These are phyloP conservation scores for Polymixis flavicincta DNA, from an alignment of 2,888 invertebrate genomes.

Conservation along the genomic window DNA sequence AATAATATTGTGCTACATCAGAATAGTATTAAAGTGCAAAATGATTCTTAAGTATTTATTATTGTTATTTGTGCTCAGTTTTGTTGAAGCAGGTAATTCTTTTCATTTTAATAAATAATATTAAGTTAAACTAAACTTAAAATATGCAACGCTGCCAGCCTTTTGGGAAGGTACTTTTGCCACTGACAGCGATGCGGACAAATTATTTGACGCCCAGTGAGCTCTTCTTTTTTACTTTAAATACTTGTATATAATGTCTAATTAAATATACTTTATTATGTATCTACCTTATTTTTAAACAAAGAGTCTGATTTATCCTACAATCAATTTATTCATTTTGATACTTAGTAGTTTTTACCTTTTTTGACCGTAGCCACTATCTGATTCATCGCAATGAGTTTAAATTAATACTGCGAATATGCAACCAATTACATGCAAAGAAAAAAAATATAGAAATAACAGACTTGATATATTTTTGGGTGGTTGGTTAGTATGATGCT, in stretches of 20 bases:
- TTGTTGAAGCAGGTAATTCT: slow-evolving; percentile 76
- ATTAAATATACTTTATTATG: neutral
- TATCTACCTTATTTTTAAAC: no score
- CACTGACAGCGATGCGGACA: no score
- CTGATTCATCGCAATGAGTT: neutral
- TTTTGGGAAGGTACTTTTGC: no score
- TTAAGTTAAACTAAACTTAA: neutral
- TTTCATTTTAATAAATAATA: neutral
- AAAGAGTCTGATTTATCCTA: neutral
- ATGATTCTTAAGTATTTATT: slow-evolving; percentile 80
- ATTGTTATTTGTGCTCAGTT: slow-evolving; percentile 73
- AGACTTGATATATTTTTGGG: neutral
- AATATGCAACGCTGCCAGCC: neutral
- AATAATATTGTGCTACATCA: slow-evolving; percentile 42
- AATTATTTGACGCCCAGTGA: no score
- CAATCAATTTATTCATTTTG: neutral
- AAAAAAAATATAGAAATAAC: neutral
- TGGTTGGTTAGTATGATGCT: neutral
- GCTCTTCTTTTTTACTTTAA: no score
- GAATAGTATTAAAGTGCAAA: slow-evolving; percentile 62
- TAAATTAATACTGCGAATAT: neutral
- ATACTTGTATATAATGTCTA: no score
- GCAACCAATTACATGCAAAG: neutral
- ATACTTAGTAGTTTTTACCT: neutral
- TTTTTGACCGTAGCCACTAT: neutral